phyloP scores from a whole-genome alignment of 1,140 invertebrate species.

The Venustaconcha ellipsiformis region DNA sequence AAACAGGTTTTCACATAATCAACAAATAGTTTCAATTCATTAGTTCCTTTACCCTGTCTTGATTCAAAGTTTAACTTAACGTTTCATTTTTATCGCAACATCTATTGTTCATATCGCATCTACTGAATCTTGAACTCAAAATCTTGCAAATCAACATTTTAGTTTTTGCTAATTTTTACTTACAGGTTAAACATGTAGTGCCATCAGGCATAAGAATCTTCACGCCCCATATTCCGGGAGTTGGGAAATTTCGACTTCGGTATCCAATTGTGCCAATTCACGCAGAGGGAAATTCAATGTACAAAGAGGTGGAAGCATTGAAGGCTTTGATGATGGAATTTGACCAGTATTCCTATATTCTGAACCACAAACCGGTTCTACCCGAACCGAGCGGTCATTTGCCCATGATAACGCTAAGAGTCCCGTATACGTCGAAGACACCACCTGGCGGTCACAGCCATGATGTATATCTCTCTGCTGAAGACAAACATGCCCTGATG shows the following conservation, averaged over 20 bases:
- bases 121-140: not conserved
- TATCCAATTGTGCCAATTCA: slow-evolving; percentile 56
- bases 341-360: slow-evolving; percentile 21
- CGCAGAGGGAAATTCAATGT: slow-evolving; percentile 43
- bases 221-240: slow-evolving; percentile 41
- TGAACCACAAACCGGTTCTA: slow-evolving; percentile 10
- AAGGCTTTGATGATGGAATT: slow-evolving; percentile 49
- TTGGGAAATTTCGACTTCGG: slow-evolving; percentile 45
- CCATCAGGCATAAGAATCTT: slow-evolving; percentile 44
- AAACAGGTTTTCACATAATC: not conserved
- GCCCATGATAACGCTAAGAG: not conserved
- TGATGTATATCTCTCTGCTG: slow-evolving; percentile 24
- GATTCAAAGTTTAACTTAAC: not conserved
- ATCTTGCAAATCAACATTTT: not conserved
- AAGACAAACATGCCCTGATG: slow-evolving; percentile 10
- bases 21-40: not conserved
- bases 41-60: not conserved
- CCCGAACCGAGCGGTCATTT: not conserved
- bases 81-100: not conserved
- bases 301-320: slow-evolving; percentile 55
- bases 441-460: slow-evolving; percentile 27
- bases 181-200: slow-evolving; percentile 23
- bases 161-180: not conserved
- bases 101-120: not conserved
- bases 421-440: not conserved